Evolutionary conservation across 53 echinoderm and acorn worm genomes (phyloP).

Genomic region (Holothuria leucospilota): DNA sequence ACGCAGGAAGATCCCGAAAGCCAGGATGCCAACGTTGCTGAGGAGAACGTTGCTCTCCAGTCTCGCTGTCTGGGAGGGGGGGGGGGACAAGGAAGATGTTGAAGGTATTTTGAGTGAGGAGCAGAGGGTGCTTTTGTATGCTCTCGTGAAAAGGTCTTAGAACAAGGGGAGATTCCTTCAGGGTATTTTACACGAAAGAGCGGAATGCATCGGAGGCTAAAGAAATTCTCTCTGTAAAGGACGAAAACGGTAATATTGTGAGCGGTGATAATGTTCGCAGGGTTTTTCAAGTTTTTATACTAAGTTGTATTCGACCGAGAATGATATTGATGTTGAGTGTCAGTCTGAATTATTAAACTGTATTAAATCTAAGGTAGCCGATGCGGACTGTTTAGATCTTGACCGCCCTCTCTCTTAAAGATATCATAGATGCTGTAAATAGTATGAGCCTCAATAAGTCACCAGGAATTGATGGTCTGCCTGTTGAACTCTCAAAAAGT

Average conservation of each 20-base stretch:
- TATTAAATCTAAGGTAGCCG: too few species aligned
- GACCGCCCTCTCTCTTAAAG: background rate
- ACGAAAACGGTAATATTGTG: background rate
- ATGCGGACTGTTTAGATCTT: too few species aligned
- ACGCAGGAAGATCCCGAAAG: too few species aligned
- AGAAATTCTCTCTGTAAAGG: background rate
- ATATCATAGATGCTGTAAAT: background rate
- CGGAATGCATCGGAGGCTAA: background rate
- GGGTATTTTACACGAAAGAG: background rate
- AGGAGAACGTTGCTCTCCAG: too few species aligned
- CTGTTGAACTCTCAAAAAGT: conserved; percentile 45
- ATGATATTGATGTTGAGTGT: too few species aligned
- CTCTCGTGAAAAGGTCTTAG: background rate
- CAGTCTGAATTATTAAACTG: too few species aligned
- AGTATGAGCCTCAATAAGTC: conserved; percentile 34
- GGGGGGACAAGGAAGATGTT: too few species aligned
- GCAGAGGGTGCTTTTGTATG: background rate
- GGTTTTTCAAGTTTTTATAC: background rate
- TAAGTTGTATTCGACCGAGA: too few species aligned
- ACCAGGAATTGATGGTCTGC: conserved; percentile 62
- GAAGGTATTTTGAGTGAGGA: too few species aligned
- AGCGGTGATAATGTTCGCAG: background rate
- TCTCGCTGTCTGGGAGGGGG: too few species aligned
- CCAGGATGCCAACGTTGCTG: too few species aligned
- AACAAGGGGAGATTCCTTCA: background rate